Conservation (phyloP, 2,113 vertebrate species). For the Triplophysa tibetana region DNA sequence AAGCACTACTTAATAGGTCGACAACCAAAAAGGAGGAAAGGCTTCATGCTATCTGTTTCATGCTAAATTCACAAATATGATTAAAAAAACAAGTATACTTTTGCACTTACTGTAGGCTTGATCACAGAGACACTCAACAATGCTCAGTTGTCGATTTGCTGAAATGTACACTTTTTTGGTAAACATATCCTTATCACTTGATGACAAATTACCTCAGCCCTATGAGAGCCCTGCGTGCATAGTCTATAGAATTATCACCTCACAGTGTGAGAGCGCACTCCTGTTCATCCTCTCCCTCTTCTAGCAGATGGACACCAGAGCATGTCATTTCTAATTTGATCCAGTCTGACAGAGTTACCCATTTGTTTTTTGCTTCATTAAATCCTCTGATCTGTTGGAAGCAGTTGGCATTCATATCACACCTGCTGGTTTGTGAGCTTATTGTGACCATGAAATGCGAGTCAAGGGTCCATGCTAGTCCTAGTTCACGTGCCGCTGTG, state of each 20-base stretch:
- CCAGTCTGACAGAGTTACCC: conserved; percentile 67
- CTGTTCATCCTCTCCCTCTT: conserved; percentile 34
- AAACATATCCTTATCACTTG: too few species aligned
- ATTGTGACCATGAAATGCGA: conserved; percentile 31
- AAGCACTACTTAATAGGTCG: too few species aligned
- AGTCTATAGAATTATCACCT: conserved; percentile 49
- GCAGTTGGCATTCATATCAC: conserved; percentile 65
- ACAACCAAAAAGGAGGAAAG: too few species aligned
- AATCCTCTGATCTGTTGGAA: conserved; percentile 60
- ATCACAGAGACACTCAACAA: too few species aligned
- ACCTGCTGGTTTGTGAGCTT: conserved; percentile 45
- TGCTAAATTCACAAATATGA: too few species aligned
- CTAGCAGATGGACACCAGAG: conserved; percentile 72
- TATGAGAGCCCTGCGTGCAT: too few species aligned
- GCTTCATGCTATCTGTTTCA: too few species aligned
- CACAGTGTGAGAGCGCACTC: conserved; percentile 42
- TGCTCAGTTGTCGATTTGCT: too few species aligned
- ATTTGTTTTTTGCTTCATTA: conserved; percentile 69
- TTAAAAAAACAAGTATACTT: too few species aligned
- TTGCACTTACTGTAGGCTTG: too few species aligned
- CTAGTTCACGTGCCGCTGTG: conserved; percentile 9
- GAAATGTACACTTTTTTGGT: too few species aligned
- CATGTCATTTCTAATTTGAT: conserved; percentile 72
- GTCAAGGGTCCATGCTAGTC: conserved; percentile 8
- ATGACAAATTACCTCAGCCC: too few species aligned